A percentile compares a stretch with the other conserved stretches of the same genome.
phyloP scores from a whole-genome alignment of 1,140 invertebrate species.

The Drosophila kanapiae region DNA sequence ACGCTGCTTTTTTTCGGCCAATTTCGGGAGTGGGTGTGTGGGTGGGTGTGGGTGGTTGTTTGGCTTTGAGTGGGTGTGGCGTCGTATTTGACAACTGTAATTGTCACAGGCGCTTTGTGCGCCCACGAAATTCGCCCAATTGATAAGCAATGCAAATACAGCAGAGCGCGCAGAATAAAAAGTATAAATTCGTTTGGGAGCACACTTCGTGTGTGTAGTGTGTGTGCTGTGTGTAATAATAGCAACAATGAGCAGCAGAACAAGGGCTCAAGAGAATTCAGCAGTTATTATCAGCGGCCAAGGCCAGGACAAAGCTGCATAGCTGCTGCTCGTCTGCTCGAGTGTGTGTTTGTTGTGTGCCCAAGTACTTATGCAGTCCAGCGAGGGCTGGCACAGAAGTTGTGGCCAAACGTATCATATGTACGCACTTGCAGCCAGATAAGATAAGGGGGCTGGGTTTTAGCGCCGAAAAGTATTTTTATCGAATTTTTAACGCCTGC shows the following conservation, averaged over 20 bases:
- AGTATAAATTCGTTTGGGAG: constrained; percentile 9
- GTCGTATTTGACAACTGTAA: constrained; percentile 77
- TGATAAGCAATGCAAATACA: constrained; percentile 69
- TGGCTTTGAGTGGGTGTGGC: constrained; percentile 19
- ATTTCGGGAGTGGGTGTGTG: background rate
- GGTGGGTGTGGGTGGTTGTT: constrained; percentile 17
- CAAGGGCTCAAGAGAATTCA: constrained; percentile 18
- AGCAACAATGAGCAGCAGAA: constrained; percentile 16
- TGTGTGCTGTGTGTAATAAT: constrained; percentile 19
- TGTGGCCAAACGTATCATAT: background rate
- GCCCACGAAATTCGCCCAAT: constrained; percentile 57
- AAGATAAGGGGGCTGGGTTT: constrained; percentile 3
- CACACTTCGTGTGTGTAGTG: background rate
- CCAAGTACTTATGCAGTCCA: constrained; percentile 46
- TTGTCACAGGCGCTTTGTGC: constrained; percentile 61
- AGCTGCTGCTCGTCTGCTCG: constrained; percentile 35
- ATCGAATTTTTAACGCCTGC: background rate
- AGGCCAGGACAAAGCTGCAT: constrained; percentile 56
- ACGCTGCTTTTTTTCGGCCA: constrained; percentile 34
- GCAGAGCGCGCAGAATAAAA: constrained; percentile 8
- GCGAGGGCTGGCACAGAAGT: constrained; percentile 31
- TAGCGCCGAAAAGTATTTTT: background rate
- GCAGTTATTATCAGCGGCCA: constrained; percentile 51
- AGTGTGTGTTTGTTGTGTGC: constrained; percentile 39
- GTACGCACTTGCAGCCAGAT: background rate